Conservation (phyloP, 2,797 vertebrate species). For the Ctenosaura bakeri region DNA sequence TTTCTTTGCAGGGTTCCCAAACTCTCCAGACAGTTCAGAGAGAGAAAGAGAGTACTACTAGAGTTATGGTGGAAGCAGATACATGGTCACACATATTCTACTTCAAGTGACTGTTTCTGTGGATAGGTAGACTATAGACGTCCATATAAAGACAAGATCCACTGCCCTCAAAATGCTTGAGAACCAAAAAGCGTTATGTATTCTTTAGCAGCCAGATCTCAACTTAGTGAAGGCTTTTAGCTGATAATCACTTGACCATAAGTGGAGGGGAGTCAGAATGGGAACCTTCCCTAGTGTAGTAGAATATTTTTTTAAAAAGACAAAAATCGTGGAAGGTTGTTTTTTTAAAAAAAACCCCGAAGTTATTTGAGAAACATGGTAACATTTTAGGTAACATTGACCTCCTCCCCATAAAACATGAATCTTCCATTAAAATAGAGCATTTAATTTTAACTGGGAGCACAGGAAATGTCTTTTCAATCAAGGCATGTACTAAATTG, state of each 20-base stretch:
- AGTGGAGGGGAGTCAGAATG: not conserved
- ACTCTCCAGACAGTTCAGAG: too few relatives aligned
- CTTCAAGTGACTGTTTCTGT: not conserved
- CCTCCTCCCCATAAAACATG: slow-evolving; percentile 39
- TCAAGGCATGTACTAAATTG: slow-evolving; percentile 72
- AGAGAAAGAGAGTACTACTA: too few relatives aligned
- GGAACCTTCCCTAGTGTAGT: slow-evolving; percentile 26
- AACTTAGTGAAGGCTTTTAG: not conserved
- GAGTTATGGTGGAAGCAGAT: too few relatives aligned
- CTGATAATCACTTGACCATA: not conserved
- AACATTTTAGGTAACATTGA: slow-evolving; percentile 35
- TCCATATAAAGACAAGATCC: too few relatives aligned
- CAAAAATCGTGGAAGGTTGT: slow-evolving; percentile 34
- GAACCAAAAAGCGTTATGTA: not conserved
- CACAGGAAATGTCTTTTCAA: slow-evolving; percentile 66
- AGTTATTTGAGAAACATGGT: slow-evolving; percentile 39
- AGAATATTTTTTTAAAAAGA: slow-evolving; percentile 13
- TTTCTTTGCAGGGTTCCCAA: too few relatives aligned
- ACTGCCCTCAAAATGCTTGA: not conserved
- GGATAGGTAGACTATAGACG: not conserved
- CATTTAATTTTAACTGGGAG: slow-evolving; percentile 64
- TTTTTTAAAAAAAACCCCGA: slow-evolving; percentile 9
- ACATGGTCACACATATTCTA: too few relatives aligned
- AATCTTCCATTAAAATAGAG: slow-evolving; percentile 63
- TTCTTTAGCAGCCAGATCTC: not conserved